Percentiles rank a stretch among this genome's conserved stretches.
These are phyloP conservation scores for Chaetops frenatus DNA, from an alignment of 2,113 vertebrate genomes.

Conservation along the genomic window DNA sequence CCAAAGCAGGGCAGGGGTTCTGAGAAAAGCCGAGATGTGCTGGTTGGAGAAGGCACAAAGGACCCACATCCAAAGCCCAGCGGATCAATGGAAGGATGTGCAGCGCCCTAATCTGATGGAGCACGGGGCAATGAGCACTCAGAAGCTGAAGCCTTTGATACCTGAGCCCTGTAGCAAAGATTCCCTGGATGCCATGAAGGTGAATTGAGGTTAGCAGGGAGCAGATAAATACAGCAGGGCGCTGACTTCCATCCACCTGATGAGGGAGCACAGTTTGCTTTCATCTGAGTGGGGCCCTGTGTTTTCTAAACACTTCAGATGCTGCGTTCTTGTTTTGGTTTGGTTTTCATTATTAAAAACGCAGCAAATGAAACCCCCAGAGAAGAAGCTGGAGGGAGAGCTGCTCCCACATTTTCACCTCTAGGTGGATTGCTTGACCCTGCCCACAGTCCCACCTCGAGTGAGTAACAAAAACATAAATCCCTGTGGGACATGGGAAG, in stretches of 20 bases:
- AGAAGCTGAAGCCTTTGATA: conserved; percentile 38
- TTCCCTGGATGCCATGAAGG: conserved; percentile 25
- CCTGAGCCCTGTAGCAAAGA: conserved; percentile 39
- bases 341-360: conserved; percentile 41
- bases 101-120: not conserved
- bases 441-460: conserved; percentile 23
- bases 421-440: conserved; percentile 39
- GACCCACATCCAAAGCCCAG: not conserved
- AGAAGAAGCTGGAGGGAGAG: not conserved
- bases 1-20: not conserved
- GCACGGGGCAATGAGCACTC: not conserved
- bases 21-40: not conserved
- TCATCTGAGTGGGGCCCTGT: not conserved
- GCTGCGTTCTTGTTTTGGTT: conserved; percentile 10
- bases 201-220: conserved; percentile 51
- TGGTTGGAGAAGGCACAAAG: not conserved
- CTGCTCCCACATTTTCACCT: conserved; percentile 57
- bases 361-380: conserved; percentile 15
- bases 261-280: conserved; percentile 23
- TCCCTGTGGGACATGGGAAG: not conserved
- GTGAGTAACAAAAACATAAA: not conserved
- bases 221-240: conserved; percentile 32
- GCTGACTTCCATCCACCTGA: conserved; percentile 54
- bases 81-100: not conserved
- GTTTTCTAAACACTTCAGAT: conserved; percentile 32